Base-by-base conservation (phyloP, 2,797 vertebrate genomes). In the Brachymystax lenok region DNA sequence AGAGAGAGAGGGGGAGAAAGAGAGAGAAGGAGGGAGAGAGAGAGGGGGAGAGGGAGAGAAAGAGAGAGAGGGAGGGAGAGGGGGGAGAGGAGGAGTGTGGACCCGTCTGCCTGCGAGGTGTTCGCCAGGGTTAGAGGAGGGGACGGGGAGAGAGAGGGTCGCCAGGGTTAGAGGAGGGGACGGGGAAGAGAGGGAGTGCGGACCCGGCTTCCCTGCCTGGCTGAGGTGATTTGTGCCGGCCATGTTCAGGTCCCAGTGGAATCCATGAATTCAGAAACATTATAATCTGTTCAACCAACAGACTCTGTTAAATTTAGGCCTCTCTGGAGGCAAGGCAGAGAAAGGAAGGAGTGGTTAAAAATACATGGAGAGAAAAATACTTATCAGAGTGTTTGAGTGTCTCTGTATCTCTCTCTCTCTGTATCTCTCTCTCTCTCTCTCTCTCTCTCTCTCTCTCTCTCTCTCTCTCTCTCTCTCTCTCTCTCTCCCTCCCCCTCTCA, bases 191-290 rank as follows among this genome's bases (percentile, higher is more conserved):
- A 33, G 7, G 8, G 59, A 8, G 5, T 2, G 59, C 3, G 0
- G 59, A 27, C 17, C n/a, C 5, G n/a, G 17, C 59, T 24, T 6
- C 59, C 13, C 59, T 14, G 68, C 21, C 17, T 5, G 17, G 56
- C 19, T 24, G 51, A 61, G 46, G 67, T 50, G 50, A 69, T 61
- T 75, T 61, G 68, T 79, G 77, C 66, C 74, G 33, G 72, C 52
- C 27, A 33, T 70, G 46, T 50, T 35, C 40, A 30, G 30, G 33
- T 56, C 27, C 46, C 13, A 52, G 69, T 80, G 6, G 40, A 40
- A 74, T 64, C 75, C 54, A 61, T 74, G n/a, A 35, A 24, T 40
- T 27, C 56, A 66, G 75, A 70, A 64, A 21, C 21, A 21, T 76
- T 70, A 64, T 21, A n/a, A 56, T 50, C 17, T 56, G 13, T 19